Percentiles rank a stretch among this genome's conserved stretches.
phyloP scores from a whole-genome alignment of 2,888 invertebrate genomes.

The Agriopis aurantiaria region DNA sequence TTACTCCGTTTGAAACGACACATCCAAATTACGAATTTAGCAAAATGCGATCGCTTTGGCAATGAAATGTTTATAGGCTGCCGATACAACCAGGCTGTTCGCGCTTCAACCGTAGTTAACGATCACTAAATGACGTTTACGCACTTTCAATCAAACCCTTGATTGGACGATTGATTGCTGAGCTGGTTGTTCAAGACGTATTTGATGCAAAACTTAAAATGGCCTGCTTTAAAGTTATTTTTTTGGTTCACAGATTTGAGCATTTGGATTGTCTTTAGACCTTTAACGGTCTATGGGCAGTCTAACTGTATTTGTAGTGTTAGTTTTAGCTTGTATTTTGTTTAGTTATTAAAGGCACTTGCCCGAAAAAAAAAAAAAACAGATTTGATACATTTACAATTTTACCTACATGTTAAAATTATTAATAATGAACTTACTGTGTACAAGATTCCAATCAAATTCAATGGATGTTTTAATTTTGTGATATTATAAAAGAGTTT shows the following conservation, averaged over 20 bases:
- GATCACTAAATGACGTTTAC: constrained; percentile 74
- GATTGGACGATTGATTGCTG: constrained; percentile 66
- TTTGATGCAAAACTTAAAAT: constrained; percentile 51
- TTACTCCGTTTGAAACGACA: neutral
- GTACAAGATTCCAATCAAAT: too few species aligned
- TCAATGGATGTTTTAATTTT: too few species aligned
- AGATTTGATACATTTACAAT: too few species aligned
- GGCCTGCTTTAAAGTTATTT: constrained; percentile 51
- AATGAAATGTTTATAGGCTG: constrained; percentile 36
- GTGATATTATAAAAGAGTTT: too few species aligned
- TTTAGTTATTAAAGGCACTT: too few species aligned
- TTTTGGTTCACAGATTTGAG: constrained; percentile 16
- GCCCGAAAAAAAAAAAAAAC: too few species aligned
- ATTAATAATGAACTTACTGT: too few species aligned
- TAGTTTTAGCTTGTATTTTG: too few species aligned
- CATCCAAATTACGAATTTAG: constrained; percentile 29
- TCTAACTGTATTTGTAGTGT: too few species aligned
- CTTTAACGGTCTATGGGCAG: too few species aligned
- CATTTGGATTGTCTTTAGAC: too few species aligned
- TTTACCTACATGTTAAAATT: constrained; percentile 8
- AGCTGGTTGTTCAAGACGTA: constrained; percentile 54
- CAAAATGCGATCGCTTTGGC: constrained; percentile 53
- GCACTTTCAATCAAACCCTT: constrained; percentile 73
- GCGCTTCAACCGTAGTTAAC: constrained; percentile 73
- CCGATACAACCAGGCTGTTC: constrained; percentile 46